A percentile compares a stretch with the other conserved stretches of the same genome.
Evolutionary conservation across 2,888 invertebrate genomes (phyloP).

Genomic region (Myopa tessellatipennis): DNA sequence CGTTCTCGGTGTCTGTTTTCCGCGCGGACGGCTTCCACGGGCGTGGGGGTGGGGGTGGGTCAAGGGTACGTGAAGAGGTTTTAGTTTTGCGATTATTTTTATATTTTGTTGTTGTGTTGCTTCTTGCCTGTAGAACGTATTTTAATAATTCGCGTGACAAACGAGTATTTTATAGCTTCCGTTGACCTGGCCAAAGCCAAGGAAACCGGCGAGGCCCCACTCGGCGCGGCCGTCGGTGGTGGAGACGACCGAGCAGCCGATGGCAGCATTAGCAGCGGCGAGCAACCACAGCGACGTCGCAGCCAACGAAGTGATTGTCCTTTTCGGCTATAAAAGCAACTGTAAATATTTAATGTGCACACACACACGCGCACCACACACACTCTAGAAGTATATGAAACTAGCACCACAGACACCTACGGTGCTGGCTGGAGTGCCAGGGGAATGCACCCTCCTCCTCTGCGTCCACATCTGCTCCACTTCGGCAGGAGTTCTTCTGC

Average conservation of each 20-base stretch:
- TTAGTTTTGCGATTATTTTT: constrained; percentile 49
- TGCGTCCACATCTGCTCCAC: neutral
- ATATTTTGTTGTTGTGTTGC: constrained; percentile 39
- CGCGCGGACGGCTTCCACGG: too few relatives aligned
- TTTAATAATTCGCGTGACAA: constrained; percentile 66
- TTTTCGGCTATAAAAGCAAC: constrained; percentile 65
- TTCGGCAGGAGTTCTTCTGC: constrained; percentile 12
- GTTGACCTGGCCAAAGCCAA: constrained; percentile 66
- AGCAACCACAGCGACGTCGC: neutral
- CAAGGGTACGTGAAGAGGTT: neutral
- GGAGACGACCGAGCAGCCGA: neutral
- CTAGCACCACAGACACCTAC: constrained; percentile 22
- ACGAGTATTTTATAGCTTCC: constrained; percentile 69
- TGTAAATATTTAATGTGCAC: constrained; percentile 67
- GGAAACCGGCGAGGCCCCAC: constrained; percentile 19
- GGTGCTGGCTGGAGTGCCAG: constrained; percentile 5
- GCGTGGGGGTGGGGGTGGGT: too few relatives aligned
- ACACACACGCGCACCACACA: neutral
- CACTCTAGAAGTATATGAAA: constrained; percentile 1
- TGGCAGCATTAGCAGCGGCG: constrained; percentile 3
- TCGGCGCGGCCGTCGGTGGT: too few relatives aligned
- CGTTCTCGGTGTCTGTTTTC: constrained; percentile 29
- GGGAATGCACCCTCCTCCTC: neutral
- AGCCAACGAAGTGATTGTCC: constrained; percentile 64
- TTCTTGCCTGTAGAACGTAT: constrained; percentile 41